These are phyloP conservation scores for Chloroceryle aenea DNA, from an alignment of 2,113 vertebrate genomes.

Conservation along the genomic window DNA sequence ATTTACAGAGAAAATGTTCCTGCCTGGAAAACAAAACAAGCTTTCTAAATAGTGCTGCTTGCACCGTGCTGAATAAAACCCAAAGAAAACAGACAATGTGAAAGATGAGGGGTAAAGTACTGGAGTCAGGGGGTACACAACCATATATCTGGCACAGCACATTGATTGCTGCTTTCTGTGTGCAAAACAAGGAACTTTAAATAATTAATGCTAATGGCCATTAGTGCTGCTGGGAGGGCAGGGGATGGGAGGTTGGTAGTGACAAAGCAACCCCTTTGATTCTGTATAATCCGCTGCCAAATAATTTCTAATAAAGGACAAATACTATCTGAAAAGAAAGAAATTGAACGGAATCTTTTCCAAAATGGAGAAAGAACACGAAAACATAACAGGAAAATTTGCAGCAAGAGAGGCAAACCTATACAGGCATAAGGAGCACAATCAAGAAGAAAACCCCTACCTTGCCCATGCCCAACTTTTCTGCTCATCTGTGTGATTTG, in stretches of 20 bases:
- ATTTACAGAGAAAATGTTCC: slow-evolving; percentile 24
- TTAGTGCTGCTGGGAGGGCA: neutral
- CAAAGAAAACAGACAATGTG: neutral
- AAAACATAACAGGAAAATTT: neutral
- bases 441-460: neutral
- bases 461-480: neutral
- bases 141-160: neutral
- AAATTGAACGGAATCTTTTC: neutral
- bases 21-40: neutral
- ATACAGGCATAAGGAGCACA: neutral
- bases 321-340: neutral
- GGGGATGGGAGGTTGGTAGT: neutral
- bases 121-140: neutral
- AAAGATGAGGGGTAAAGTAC: neutral
- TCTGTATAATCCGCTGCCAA: neutral
- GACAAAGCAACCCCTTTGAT: slow-evolving; percentile 2
- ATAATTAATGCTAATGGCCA: slow-evolving; percentile 53
- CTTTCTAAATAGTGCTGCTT: neutral
- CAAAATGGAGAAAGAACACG: neutral
- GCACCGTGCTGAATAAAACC: neutral
- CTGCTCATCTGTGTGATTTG: neutral
- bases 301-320: slow-evolving; percentile 5
- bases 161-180: neutral
- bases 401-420: neutral
- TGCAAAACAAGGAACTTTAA: slow-evolving; percentile 35